These are phyloP conservation scores for Drosophila anomalata DNA, from an alignment of 2,888 invertebrate species.

Conservation along the genomic window DNA sequence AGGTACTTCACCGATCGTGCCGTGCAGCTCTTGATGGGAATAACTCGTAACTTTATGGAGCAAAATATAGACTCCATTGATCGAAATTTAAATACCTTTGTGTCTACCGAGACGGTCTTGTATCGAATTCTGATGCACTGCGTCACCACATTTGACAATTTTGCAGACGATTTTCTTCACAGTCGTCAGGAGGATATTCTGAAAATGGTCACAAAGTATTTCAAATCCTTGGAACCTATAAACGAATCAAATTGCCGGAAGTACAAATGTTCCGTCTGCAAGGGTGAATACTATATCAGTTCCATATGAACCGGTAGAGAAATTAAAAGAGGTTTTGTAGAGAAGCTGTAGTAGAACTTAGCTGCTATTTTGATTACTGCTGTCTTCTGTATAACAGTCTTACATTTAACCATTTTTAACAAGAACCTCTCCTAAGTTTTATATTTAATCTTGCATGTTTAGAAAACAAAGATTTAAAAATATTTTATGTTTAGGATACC, in stretches of 20 bases:
- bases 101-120: slow-evolving; percentile 74
- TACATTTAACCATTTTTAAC: too few species aligned
- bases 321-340: neutral
- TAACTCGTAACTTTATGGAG: slow-evolving; percentile 70
- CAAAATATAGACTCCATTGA: slow-evolving; percentile 64
- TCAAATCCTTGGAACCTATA: slow-evolving; percentile 48
- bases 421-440: too few species aligned
- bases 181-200: slow-evolving; percentile 44
- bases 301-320: slow-evolving; percentile 25
- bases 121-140: slow-evolving; percentile 70
- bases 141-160: slow-evolving; percentile 60
- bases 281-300: slow-evolving; percentile 51
- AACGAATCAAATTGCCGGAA: slow-evolving; percentile 19
- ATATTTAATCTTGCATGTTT: too few species aligned
- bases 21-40: slow-evolving; percentile 59
- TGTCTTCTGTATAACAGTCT: neutral
- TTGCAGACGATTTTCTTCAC: slow-evolving; percentile 54
- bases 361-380: neutral
- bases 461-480: neutral
- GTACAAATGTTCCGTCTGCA: slow-evolving; percentile 48
- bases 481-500: neutral
- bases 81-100: slow-evolving; percentile 58
- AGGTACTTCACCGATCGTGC: slow-evolving; percentile 56
- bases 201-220: slow-evolving; percentile 45
- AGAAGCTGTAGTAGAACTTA: neutral